Base-by-base conservation (phyloP, 1,140 invertebrate genomes). In the Cotesia chilonis region DNA sequence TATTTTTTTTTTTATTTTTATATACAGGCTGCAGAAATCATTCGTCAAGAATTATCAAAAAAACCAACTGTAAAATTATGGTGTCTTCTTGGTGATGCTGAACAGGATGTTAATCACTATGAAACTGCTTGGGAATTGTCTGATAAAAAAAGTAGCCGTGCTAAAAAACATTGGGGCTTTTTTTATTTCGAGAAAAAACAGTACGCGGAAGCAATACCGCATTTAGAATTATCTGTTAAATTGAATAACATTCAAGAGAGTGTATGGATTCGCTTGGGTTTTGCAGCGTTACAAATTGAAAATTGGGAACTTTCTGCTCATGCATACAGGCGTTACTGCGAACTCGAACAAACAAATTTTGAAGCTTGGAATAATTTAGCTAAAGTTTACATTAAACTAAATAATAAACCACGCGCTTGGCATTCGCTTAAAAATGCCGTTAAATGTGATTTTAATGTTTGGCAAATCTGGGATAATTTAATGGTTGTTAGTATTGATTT, bases 321-420 rank as follows among this genome's bases (percentile, higher is more conserved):
- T 28, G 94, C 95, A 0, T 99, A 98, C 83, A 89, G 94, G 78
- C 88, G 91, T 71, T 97, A 96, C 82, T 95, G 95, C 38, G 90
- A 90, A 70, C 86, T 99, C 28, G 96, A 99, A 78, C 91, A 92
- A 54, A 93, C 92, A 77, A 93, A 93, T 74, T 98, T 96, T 84
- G 96, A 99, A 87, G 96, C 95, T 0, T 99, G 98, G 98, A 99
- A 98, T 85, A 99, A 99, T 87, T 87, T 99, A 64, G 94, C 96
- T 9, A 96, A 97, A 82, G 95, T 94, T 4, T 96, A 98, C 78
- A 92, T 97, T 5, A 94, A 95, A 78, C 85, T 94, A 65, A 92
- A 94, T 0, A 92, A 99, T 76, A 98, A 98, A 88, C 79, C 88
- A 9, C 90, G 94, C 74, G 97, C 96, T 0, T 95, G 94, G 86